Evolutionary conservation across 2,888 invertebrate species (phyloP), one percentile per base, ranked within the genome.

Genomic region (Entomobrya proxima): DNA sequence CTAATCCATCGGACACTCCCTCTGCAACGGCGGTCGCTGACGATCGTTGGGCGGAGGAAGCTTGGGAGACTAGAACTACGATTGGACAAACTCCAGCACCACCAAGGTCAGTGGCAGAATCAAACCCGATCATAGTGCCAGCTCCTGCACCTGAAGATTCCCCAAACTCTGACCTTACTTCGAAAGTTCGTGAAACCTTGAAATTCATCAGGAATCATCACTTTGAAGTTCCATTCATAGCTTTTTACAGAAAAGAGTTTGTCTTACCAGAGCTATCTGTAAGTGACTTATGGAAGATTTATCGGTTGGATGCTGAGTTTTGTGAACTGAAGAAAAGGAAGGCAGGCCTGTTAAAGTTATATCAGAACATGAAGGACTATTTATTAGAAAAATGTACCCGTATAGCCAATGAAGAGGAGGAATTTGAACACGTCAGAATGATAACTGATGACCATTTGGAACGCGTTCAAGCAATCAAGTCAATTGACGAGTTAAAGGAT

Each of bases 161-260:
- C 15, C 5, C 1, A 6, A 52, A 75, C 30, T n/a, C 75, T 5
- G 6, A 52, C n/a, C 75, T 90, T 13, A 93, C 97, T 27, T 94
- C 94, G n/a, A 98, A 98, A 93, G 98, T 99, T 77, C 95, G 96
- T 69, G 97, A 98, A 92, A 97, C 98, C 0, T 92, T 99, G 30
- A 97, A 98, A 91, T 98, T 98, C 91, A 98, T 99, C 95, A 93
- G 98, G 52, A 98, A 98, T 91, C 97, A 98, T 91, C 95, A 96
- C 69, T 93, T 98, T 89, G 99, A 99, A 93, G 98, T 99, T 50
- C 99, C 99, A 0, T 99, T 99, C 92, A 99, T 99, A 90, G 98
- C 98, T 0, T 98, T 98, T 92, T 99, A 99, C 92, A 94, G 99
- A 35, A 99, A 99, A 92, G 99, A 99, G 92, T 98, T 98, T 91